Evolutionary conservation across 1,140 invertebrate genomes (phyloP), one percentile per base, ranked within the genome.

Genomic region (Harpegnathos saltator): DNA sequence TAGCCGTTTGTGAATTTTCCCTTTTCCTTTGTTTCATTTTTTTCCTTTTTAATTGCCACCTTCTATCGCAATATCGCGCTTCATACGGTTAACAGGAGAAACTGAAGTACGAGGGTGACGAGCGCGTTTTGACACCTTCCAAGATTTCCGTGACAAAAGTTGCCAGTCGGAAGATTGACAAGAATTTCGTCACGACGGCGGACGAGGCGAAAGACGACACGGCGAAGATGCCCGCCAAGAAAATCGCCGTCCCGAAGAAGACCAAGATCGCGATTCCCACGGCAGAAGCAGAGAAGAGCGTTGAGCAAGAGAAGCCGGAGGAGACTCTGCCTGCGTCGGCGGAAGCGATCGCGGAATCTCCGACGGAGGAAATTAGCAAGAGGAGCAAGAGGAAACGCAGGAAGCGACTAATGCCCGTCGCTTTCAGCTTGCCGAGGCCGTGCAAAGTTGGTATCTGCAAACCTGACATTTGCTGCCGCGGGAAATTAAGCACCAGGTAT

Each of bases 381-480:
- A 62, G 12, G 24, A 12, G 65, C 2, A 48, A 65, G 38, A 62
- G 12, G 24, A 54, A 71, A 5, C 56, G 9, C 1, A 68, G 7
- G 26, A 89, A 19, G 4, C 74, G 29, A 33, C 69, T 54, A 17
- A 24, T 0, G 1, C 78, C 19, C 19, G 7, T 26, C 33, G 1
- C 7, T 54, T 83, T 86, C 63, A 22, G 14, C 11, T 50, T 83
- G 3, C 72, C 80, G 17, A 56, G 22, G 5, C 80, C 85, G 1
- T 87, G 85, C 59, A 78, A 87, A 48, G 12, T 29, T 0, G 52
- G 50, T 22, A 7, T 87, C 11, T 87, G 85, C 66, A 83, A 68
- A 24, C 85, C 85, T 69, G 22, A 80, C 12, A 71, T 80, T 58
- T 80, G 75, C 33, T 80, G 75, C 22, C 75, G 75, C 33, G 11